Evolutionary conservation across 2,113 vertebrate species (phyloP).

Genomic region (Azemiops feae): DNA sequence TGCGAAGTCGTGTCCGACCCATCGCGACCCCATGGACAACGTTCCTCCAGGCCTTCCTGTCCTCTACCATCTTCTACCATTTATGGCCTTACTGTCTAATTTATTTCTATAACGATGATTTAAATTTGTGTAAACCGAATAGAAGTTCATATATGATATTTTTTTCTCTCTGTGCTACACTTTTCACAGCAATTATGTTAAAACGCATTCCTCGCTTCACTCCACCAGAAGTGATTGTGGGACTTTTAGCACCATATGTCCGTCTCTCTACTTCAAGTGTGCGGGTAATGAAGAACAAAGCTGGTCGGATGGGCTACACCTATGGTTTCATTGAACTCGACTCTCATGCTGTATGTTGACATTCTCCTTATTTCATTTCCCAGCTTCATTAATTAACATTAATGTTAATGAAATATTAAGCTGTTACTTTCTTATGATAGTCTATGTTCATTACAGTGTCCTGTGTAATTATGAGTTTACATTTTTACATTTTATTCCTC

Average conservation of each 20-base stretch:
- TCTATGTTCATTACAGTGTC: too few relatives aligned
- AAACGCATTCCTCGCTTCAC: constrained; percentile 90
- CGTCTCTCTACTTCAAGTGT: constrained; percentile 89
- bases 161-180: neutral
- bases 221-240: constrained; percentile 87
- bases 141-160: constrained; percentile 4
- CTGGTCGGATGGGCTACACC: constrained; percentile 78
- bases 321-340: constrained; percentile 96
- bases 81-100: neutral
- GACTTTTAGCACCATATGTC: constrained; percentile 87
- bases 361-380: too few relatives aligned
- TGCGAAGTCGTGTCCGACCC: too few relatives aligned
- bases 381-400: neutral
- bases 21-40: too few relatives aligned
- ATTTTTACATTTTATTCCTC: neutral
- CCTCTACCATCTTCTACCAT: too few relatives aligned
- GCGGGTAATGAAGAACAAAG: constrained; percentile 91
- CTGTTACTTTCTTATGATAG: neutral
- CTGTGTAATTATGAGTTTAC: neutral
- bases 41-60: too few relatives aligned
- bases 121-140: neutral
- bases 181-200: constrained; percentile 86
- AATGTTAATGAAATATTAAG: neutral
- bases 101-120: neutral
- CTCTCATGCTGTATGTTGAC: constrained; percentile 84